These are phyloP conservation scores for Crossocerus cetratus DNA, from an alignment of 2,888 invertebrate genomes.

Conservation along the genomic window DNA sequence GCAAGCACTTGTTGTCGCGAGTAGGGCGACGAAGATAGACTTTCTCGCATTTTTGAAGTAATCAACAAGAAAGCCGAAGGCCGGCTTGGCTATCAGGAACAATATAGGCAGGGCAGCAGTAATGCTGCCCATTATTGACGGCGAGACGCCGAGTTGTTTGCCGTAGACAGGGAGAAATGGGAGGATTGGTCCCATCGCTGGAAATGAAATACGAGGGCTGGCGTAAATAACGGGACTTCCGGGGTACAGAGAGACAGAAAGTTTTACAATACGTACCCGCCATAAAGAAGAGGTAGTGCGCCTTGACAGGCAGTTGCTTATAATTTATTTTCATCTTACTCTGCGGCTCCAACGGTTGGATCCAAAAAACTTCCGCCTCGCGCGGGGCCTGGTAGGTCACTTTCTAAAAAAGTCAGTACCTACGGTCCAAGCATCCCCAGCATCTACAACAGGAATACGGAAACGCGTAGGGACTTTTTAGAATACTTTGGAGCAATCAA, in stretches of 20 bases:
- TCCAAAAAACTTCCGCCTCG: background rate
- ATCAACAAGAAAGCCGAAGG: conserved; percentile 87
- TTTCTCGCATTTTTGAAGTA: conserved; percentile 85
- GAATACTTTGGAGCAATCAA: too few species aligned
- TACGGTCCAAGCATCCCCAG: too few species aligned
- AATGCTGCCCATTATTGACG: conserved; percentile 87
- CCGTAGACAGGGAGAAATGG: conserved; percentile 89
- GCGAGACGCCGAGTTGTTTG: conserved; percentile 86
- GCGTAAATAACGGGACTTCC: background rate
- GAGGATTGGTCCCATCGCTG: conserved; percentile 89
- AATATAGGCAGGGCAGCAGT: conserved; percentile 87
- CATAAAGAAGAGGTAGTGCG: conserved; percentile 92
- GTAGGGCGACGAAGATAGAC: conserved; percentile 83
- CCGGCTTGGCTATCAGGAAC: conserved; percentile 87
- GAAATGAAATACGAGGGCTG: conserved; percentile 34
- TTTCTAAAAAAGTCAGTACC: too few species aligned
- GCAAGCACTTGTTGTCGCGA: conserved; percentile 82
- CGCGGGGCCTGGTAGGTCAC: background rate
- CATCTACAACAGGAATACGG: too few species aligned
- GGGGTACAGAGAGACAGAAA: background rate
- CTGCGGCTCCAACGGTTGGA: background rate
- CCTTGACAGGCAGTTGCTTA: conserved; percentile 87
- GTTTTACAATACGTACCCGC: conserved; percentile 81
- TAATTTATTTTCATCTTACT: conserved; percentile 81
- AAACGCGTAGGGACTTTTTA: too few species aligned